A percentile compares a stretch with the other conserved stretches of the same genome.
phyloP scores from a whole-genome alignment of 2,888 invertebrate genomes.

The Scaptomyza cyrtandrae region DNA sequence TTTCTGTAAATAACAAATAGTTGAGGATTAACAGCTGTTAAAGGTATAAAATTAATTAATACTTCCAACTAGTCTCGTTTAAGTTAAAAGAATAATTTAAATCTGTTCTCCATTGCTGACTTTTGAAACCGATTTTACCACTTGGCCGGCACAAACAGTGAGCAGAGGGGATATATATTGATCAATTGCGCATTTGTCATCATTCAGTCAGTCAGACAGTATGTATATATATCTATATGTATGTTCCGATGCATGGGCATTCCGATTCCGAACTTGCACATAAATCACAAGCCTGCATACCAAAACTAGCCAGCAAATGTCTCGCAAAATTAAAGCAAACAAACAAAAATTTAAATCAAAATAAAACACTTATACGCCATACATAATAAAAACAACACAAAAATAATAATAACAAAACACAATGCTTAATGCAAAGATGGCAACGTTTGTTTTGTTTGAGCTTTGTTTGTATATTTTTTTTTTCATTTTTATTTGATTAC shows the following conservation, averaged over 20 bases:
- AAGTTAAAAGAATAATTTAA: slow-evolving; percentile 22
- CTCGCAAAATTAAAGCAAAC: slow-evolving; percentile 10
- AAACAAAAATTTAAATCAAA: slow-evolving; percentile 5
- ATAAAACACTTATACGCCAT: slow-evolving; percentile 27
- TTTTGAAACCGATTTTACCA: not conserved
- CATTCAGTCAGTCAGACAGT: slow-evolving; percentile 37
- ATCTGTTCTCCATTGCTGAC: slow-evolving; percentile 27
- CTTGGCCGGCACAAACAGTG: not conserved
- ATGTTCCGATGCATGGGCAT: slow-evolving; percentile 35
- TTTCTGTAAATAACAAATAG: not conserved
- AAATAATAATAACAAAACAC: slow-evolving; percentile 28
- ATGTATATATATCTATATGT: slow-evolving; percentile 17
- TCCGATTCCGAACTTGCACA: slow-evolving; percentile 42
- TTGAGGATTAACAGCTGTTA: too few species aligned
- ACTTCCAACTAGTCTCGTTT: slow-evolving; percentile 15
- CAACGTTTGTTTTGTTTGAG: slow-evolving; percentile 35
- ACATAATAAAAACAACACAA: slow-evolving; percentile 8
- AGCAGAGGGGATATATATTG: not conserved
- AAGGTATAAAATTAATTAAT: too few species aligned
- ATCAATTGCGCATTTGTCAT: slow-evolving; percentile 38
- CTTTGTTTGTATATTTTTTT: slow-evolving; percentile 1
- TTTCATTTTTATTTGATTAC: slow-evolving; percentile 47
- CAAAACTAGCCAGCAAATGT: slow-evolving; percentile 37
- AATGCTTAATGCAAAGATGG: slow-evolving; percentile 36
- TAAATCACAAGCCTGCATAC: slow-evolving; percentile 60